Percentiles rank a stretch among this genome's conserved stretches.
These are phyloP conservation scores for Esox masquinongy DNA, from an alignment of 2,797 vertebrate genomes.

Conservation along the genomic window DNA sequence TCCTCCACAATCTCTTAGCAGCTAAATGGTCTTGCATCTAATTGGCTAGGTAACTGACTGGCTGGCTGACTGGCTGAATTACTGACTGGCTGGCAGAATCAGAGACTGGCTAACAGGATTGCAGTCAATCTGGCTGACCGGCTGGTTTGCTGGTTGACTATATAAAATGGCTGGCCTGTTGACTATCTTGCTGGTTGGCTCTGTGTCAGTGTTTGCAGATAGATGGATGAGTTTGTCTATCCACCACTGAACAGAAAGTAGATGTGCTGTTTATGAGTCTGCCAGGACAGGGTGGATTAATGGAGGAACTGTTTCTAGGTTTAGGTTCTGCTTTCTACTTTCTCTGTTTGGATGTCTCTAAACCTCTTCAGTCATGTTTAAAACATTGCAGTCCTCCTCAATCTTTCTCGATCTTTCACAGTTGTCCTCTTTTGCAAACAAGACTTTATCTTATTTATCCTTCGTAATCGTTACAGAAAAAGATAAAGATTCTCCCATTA, in stretches of 20 bases:
- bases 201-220: slow-evolving; percentile 6
- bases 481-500: slow-evolving; percentile 10
- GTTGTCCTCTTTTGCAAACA: background rate
- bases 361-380: background rate
- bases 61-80: no score
- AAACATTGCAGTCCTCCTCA: background rate
- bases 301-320: slow-evolving; percentile 42
- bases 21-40: no score
- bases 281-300: slow-evolving; percentile 26
- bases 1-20: slow-evolving; percentile 9
- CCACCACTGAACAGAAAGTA: slow-evolving; percentile 46
- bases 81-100: no score
- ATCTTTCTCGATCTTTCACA: slow-evolving; percentile 6
- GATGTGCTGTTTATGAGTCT: slow-evolving; percentile 43
- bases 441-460: slow-evolving; percentile 17
- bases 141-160: no score
- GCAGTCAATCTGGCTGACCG: no score
- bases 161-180: no score
- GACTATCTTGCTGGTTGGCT: slow-evolving; percentile 25
- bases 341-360: slow-evolving; percentile 32
- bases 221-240: slow-evolving; percentile 16
- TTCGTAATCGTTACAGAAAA: slow-evolving; percentile 5
- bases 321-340: slow-evolving; percentile 23
- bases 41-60: no score
- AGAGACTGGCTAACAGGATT: no score